These are phyloP conservation scores for Cariama cristata DNA, from an alignment of 2,113 vertebrate species.

Conservation along the genomic window DNA sequence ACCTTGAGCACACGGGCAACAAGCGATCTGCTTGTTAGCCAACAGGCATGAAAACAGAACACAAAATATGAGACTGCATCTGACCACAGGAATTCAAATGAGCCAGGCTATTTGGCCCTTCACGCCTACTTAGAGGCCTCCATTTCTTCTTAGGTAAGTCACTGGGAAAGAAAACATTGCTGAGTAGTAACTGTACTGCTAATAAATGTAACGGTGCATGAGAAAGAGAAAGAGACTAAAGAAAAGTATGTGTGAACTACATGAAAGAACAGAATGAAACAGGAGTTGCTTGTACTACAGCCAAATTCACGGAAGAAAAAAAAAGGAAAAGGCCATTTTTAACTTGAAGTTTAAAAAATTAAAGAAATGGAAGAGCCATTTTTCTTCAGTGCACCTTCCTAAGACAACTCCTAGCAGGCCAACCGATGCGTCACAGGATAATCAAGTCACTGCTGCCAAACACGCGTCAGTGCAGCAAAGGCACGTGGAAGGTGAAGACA, in stretches of 20 bases:
- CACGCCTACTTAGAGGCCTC: not conserved
- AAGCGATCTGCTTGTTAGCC: not conserved
- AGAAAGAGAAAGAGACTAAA: not conserved
- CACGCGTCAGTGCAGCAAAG: not conserved
- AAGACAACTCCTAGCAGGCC: not conserved
- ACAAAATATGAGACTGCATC: not conserved
- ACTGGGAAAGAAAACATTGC: not conserved
- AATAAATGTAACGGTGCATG: not conserved
- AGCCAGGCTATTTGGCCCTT: not conserved
- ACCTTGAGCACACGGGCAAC: not conserved
- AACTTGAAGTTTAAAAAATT: not conserved
- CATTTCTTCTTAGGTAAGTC: not conserved
- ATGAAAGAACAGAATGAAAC: not conserved
- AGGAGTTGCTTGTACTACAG: not conserved
- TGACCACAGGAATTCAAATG: not conserved
- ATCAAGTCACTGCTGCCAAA: not conserved
- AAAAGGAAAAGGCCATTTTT: not conserved
- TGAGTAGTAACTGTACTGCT: not conserved
- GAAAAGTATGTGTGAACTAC: not conserved
- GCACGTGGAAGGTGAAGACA: not conserved
- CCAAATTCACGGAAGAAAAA: not conserved
- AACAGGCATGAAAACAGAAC: not conserved
- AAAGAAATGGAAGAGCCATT: not conserved
- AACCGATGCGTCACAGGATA: not conserved
- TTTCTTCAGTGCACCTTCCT: not conserved